Evolutionary conservation across 2,113 vertebrate species (phyloP).

Genomic region (Chionodraco myersi): DNA sequence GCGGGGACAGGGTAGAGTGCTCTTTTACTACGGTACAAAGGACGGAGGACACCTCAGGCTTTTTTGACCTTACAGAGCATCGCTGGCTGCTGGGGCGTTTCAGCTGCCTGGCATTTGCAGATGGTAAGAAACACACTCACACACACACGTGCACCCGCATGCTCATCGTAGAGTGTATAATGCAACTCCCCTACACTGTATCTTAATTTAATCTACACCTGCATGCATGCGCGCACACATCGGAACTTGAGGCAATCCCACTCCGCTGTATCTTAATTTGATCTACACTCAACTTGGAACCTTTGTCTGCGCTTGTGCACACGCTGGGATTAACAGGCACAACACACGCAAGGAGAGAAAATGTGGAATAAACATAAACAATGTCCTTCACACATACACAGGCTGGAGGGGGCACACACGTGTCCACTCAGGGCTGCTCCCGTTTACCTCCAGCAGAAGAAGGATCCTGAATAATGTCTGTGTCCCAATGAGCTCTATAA

Average conservation of each 20-base stretch:
- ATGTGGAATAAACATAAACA: constrained; percentile 19
- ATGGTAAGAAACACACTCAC: constrained; percentile 23
- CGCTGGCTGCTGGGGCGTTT: constrained; percentile 38
- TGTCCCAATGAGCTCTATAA: constrained; percentile 48
- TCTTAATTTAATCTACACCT: constrained; percentile 81
- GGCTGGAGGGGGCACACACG: not conserved
- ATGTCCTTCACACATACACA: constrained; percentile 22
- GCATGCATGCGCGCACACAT: constrained; percentile 61
- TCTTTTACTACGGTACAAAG: constrained; percentile 50
- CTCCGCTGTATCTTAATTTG: constrained; percentile 72
- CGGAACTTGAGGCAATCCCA: constrained; percentile 59
- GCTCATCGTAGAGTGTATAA: constrained; percentile 45
- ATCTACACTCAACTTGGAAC: constrained; percentile 63
- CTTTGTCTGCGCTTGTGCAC: constrained; percentile 46
- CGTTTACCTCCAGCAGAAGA: constrained; percentile 17
- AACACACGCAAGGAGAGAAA: not conserved
- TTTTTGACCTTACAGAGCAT: constrained; percentile 48
- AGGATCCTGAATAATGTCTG: constrained; percentile 37
- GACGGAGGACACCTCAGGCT: constrained; percentile 56
- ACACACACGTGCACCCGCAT: not conserved
- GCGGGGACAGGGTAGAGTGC: constrained; percentile 31
- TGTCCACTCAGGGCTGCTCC: not conserved
- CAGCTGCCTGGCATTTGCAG: constrained; percentile 55
- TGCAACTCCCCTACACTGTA: constrained; percentile 51
- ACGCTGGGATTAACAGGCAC: constrained; percentile 14